A percentile compares a stretch with the other conserved stretches of the same genome.
These are phyloP conservation scores for Chymomyza fuscimana DNA, from an alignment of 2,888 invertebrate species.

Conservation along the genomic window DNA sequence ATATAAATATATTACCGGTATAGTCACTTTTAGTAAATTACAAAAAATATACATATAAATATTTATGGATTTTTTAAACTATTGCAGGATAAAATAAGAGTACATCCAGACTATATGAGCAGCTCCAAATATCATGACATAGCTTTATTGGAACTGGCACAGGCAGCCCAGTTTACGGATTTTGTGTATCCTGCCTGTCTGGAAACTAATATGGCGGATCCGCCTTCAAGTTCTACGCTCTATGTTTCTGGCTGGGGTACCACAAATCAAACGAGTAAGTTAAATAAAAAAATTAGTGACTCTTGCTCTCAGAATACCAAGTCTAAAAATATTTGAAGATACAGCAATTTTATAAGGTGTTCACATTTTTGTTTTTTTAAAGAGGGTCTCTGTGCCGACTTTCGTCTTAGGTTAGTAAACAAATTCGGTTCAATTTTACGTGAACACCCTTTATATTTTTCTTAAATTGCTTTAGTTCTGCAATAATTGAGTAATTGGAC, in stretches of 20 bases:
- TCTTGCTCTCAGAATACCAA: too few relatives aligned
- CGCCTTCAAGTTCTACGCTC: constrained; percentile 45
- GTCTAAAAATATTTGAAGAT: too few relatives aligned
- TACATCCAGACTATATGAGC: constrained; percentile 67
- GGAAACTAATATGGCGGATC: constrained; percentile 57
- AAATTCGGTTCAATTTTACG: too few relatives aligned
- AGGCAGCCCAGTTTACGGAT: constrained; percentile 32
- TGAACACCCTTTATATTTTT: too few relatives aligned
- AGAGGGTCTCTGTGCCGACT: too few relatives aligned
- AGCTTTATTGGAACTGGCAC: constrained; percentile 64
- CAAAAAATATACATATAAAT: too few relatives aligned
- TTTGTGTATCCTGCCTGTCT: constrained; percentile 66
- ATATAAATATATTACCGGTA: constrained; percentile 52
- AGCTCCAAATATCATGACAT: constrained; percentile 71
- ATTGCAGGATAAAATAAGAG: constrained; percentile 48
- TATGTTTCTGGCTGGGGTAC: constrained; percentile 76
- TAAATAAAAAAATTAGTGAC: background rate
- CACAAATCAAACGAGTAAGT: constrained; percentile 65
- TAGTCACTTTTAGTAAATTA: constrained; percentile 13
- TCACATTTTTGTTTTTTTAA: too few relatives aligned
- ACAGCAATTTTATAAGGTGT: too few relatives aligned
- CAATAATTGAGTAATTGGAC: too few relatives aligned
- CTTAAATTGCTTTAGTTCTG: too few relatives aligned
- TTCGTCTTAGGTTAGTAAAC: too few relatives aligned
- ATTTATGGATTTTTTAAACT: background rate